Conservation (phyloP, 2,797 vertebrate species). For the Staurois parvus region DNA sequence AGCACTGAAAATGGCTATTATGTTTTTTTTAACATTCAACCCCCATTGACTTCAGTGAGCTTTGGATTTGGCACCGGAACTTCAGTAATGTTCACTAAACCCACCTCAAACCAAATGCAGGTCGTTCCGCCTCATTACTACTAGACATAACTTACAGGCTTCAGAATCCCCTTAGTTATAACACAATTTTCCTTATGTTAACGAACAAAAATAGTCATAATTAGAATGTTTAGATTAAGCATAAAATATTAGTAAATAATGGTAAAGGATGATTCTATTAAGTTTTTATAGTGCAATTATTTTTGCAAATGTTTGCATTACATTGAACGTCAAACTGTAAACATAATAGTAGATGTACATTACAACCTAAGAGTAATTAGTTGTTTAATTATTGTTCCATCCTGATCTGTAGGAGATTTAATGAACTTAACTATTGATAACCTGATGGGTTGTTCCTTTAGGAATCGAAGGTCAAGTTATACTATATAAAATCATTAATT, state of each 20-base stretch:
- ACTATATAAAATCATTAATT: constrained; percentile 56
- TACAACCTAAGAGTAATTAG: constrained; percentile 30
- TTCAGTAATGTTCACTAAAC: no score
- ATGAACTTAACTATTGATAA: constrained; percentile 61
- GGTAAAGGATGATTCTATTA: background rate
- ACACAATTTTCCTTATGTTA: no score
- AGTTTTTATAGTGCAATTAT: background rate
- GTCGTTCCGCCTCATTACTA: no score
- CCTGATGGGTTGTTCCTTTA: constrained; percentile 50
- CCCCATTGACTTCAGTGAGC: no score
- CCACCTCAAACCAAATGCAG: no score
- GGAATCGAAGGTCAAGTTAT: constrained; percentile 53
- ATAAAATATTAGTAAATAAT: background rate
- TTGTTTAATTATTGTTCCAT: constrained; percentile 50
- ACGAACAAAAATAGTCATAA: no score
- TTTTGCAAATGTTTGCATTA: constrained; percentile 33
- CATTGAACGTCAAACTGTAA: background rate
- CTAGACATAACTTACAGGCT: no score
- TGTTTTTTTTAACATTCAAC: no score
- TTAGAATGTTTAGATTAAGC: no score
- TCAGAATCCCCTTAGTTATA: no score
- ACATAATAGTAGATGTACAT: constrained; percentile 23
- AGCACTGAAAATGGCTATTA: no score
- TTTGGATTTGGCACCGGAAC: no score
- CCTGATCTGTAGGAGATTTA: constrained; percentile 46